A percentile compares a stretch with the other conserved stretches of the same genome.
Conservation (phyloP, 2,113 vertebrate species). For the Rutilus rutilus region DNA sequence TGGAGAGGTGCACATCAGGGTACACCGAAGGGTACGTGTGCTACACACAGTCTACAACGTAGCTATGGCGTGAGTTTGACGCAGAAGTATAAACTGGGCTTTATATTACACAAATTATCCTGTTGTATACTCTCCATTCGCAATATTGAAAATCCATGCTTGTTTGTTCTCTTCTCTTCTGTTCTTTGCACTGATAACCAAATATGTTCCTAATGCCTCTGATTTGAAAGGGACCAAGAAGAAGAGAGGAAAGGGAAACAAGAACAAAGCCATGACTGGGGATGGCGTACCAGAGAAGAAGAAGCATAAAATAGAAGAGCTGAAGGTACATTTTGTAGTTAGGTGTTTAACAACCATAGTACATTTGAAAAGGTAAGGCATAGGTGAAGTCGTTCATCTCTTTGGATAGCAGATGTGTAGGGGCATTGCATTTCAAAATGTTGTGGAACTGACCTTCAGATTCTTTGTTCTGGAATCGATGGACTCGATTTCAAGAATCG, state of each 20-base stretch:
- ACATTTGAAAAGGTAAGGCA: background rate
- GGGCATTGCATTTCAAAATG: too few relatives aligned
- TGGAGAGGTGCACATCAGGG: too few relatives aligned
- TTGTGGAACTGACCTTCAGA: too few relatives aligned
- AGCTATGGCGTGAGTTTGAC: too few relatives aligned
- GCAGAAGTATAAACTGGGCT: too few relatives aligned
- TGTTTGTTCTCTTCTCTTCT: background rate
- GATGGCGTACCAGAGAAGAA: conserved; percentile 79
- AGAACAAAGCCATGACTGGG: conserved; percentile 78
- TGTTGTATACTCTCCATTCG: background rate
- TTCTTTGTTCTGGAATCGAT: too few relatives aligned
- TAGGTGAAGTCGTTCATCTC: background rate
- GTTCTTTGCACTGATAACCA: background rate
- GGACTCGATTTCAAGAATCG: too few relatives aligned
- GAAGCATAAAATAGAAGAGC: conserved; percentile 86
- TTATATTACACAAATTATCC: too few relatives aligned
- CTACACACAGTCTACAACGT: too few relatives aligned
- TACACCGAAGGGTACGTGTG: too few relatives aligned
- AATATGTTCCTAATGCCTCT: background rate
- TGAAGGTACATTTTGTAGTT: conserved; percentile 77
- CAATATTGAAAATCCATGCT: background rate
- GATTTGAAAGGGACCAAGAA: conserved; percentile 62
- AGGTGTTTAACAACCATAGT: background rate
- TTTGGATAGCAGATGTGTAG: background rate
- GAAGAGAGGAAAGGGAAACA: conserved; percentile 83